Conservation (phyloP, 2,888 invertebrate genomes). For the Cinara cedri region DNA sequence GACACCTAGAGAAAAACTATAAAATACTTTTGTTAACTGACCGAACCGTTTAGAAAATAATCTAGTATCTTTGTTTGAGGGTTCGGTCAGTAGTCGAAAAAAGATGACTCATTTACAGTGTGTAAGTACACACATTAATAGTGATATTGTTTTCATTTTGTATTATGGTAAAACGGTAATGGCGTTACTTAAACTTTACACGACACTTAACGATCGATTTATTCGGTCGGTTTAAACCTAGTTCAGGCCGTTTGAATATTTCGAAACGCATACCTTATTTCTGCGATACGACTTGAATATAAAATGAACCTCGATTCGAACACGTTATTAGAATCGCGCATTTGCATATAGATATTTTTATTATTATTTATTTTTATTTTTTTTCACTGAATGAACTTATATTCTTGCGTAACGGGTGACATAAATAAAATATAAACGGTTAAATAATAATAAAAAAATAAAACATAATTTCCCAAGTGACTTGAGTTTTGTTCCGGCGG, state of each 20-base stretch:
- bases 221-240: neutral
- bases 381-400: no score
- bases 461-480: slow-evolving; percentile 18
- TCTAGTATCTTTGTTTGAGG: no score
- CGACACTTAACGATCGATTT: neutral
- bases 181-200: no score
- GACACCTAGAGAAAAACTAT: no score
- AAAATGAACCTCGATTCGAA: neutral
- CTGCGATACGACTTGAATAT: neutral
- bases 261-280: neutral
- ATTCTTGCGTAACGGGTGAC: neutral
- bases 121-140: no score
- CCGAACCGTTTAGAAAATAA: no score
- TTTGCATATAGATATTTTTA: neutral
- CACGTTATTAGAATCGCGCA: neutral
- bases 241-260: neutral
- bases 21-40: no score
- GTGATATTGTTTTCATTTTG: no score
- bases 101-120: no score
- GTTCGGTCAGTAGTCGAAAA: no score
- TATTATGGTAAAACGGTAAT: no score
- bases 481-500: no score
- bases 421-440: neutral
- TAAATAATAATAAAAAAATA: neutral
- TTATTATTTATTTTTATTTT: neutral